These are phyloP conservation scores for Phalacrocorax brasilianus DNA, from an alignment of 2,113 vertebrate genomes.

Conservation along the genomic window DNA sequence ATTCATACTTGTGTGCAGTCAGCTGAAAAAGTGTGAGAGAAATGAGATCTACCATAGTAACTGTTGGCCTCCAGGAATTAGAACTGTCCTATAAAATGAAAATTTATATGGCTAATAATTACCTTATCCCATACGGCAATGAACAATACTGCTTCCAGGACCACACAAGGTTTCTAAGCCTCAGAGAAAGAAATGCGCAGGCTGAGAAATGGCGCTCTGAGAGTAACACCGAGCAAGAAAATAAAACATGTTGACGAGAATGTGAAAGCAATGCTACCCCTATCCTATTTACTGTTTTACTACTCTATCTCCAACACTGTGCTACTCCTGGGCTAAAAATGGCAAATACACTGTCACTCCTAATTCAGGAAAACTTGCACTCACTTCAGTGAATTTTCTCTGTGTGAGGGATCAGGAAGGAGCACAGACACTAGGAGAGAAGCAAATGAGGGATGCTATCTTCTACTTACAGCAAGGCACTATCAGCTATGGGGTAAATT, in stretches of 20 bases:
- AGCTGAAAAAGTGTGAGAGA: background rate
- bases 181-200: background rate
- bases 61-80: slow-evolving; percentile 33
- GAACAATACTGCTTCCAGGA: background rate
- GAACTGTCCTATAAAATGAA: slow-evolving; percentile 52
- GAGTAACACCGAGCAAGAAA: background rate
- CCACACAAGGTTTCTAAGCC: slow-evolving; percentile 21
- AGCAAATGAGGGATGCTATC: background rate
- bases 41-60: slow-evolving; percentile 7
- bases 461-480: background rate
- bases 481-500: background rate
- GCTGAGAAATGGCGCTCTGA: background rate
- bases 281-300: slow-evolving; percentile 9
- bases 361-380: slow-evolving; percentile 7
- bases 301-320: background rate
- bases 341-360: background rate
- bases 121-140: slow-evolving; percentile 33
- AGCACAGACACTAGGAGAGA: background rate
- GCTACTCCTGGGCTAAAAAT: background rate
- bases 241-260: background rate
- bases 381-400: background rate
- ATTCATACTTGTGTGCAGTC: background rate
- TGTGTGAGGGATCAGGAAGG: background rate
- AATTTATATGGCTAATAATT: slow-evolving; percentile 64
- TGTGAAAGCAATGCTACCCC: background rate